Conservation (phyloP, 2,113 vertebrate species). For the Panthera uncia region DNA sequence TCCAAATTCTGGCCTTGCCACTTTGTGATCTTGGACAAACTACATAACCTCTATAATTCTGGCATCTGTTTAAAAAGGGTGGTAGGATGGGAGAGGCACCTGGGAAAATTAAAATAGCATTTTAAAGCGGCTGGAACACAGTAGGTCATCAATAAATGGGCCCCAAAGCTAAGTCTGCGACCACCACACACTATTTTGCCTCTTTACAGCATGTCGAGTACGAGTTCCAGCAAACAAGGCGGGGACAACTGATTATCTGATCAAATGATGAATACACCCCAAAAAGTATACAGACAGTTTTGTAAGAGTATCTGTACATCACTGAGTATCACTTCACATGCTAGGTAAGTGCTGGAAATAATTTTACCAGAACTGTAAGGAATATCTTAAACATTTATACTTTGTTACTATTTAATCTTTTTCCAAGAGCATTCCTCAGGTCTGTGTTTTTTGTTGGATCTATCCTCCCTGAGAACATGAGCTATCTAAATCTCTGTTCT, state of each 20-base stretch:
- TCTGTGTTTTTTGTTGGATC: conserved; percentile 1
- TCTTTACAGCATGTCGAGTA: not conserved
- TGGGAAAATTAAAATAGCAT: not conserved
- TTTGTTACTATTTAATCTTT: not conserved
- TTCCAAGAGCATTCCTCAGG: not conserved
- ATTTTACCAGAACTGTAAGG: not conserved
- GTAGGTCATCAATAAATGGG: not conserved
- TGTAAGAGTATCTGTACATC: not conserved
- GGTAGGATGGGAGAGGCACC: not conserved
- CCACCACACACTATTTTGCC: not conserved
- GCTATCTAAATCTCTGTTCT: conserved; percentile 45
- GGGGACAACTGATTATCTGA: not conserved
- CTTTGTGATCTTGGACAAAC: not conserved
- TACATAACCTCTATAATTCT: not conserved
- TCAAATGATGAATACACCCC: not conserved
- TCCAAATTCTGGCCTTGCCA: not conserved
- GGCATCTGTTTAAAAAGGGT: not conserved
- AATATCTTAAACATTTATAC: not conserved
- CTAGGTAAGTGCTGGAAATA: not conserved
- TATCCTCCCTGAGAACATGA: not conserved
- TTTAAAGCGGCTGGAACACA: not conserved
- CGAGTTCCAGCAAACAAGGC: not conserved
- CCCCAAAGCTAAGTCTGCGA: not conserved
- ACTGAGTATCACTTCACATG: not conserved
- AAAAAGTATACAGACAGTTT: not conserved